Conservation (phyloP, 2,888 invertebrate species). For the Ecliptopera silaceata region DNA sequence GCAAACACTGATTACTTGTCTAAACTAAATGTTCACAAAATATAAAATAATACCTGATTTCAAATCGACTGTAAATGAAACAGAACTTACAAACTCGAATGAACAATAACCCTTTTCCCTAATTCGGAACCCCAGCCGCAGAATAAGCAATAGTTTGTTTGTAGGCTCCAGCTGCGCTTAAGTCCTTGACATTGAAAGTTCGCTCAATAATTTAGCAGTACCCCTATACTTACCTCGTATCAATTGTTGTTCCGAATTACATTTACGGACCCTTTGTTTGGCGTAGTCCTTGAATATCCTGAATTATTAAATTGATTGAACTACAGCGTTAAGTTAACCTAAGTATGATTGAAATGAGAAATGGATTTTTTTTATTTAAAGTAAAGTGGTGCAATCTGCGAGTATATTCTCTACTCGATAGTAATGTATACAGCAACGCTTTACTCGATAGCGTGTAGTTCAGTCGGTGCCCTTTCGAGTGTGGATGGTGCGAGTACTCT, state of each 20-base stretch:
- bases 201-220: slow-evolving; percentile 16
- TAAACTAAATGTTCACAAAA: background rate
- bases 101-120: background rate
- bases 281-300: slow-evolving; percentile 1
- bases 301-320: background rate
- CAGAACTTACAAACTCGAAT: slow-evolving; percentile 2
- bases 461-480: background rate
- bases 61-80: no score
- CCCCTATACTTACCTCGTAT: slow-evolving; percentile 4
- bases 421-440: no score
- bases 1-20: background rate
- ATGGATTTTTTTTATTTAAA: background rate
- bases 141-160: slow-evolving; percentile 3
- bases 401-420: background rate
- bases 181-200: slow-evolving; percentile 23
- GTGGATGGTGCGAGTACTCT: background rate
- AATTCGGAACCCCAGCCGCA: background rate
- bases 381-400: no score
- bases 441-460: background rate
- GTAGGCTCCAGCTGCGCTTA: slow-evolving; percentile 15
- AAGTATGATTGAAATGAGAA: slow-evolving; percentile 2
- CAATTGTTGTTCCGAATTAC: background rate
- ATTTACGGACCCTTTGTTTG: slow-evolving; percentile 1
- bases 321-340: background rate
- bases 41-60: no score